Evolutionary conservation across 2,888 invertebrate genomes (phyloP), one percentile per base, ranked within the genome.

Genomic region (Yponomeuta malinellus): DNA sequence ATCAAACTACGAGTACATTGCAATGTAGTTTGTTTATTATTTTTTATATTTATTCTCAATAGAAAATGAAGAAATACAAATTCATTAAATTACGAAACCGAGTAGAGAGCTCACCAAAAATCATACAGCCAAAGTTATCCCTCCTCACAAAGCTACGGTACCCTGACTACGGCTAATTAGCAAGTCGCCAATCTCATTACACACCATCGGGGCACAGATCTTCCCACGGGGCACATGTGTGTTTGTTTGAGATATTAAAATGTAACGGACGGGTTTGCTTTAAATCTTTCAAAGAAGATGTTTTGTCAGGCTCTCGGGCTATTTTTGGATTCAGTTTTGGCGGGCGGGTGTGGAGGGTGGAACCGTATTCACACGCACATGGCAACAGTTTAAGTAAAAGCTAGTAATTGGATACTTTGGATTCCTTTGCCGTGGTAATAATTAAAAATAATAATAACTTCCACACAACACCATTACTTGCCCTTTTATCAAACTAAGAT

Each of bases 201-300:
- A 43, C 43, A 43, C 82, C 82, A 83, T 83, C 84, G 83, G 15
- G 64, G 15, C 6, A 43, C 63, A 69, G 37, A 43, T 64, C 81
- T 89, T 89, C 89, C 87, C 89, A 89, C 89, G 88, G 72, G 76
- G 80, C 86, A 88, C 88, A 87, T 89, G 87, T 85, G 85, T 78
- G 78, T 78, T 79, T 84, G 87, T 87, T 84, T 88, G 79, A 31
- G n/a, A 23, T 66, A 64, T 77, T 80, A 82, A 83, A 82, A 81
- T 76, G 75, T 78, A 80, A 82, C 81, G 79, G 78, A 8, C 43
- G 12, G 75, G 74, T 75, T 76, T 77, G 79, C 77, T 74, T 78
- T 85, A 85, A 87, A 87, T 85, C 84, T 82, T 78, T 88, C 86
- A 76, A 59, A 59, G 15, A 59, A 59, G 52, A 59, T 59, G 52